These are phyloP conservation scores for Cotesia typhae DNA, from an alignment of 1,140 invertebrate species.

Conservation along the genomic window DNA sequence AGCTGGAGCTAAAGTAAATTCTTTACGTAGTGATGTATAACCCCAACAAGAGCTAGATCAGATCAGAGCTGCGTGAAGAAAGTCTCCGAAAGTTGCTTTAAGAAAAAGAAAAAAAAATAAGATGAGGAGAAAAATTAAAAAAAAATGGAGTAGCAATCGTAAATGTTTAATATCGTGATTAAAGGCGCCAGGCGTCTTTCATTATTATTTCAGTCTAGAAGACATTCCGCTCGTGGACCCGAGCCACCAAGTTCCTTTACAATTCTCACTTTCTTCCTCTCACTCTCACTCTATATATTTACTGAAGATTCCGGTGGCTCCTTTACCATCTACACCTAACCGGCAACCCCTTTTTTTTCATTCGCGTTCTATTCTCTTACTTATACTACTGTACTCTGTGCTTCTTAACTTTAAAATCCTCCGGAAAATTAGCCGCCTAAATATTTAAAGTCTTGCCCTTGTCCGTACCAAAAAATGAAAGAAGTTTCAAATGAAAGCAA, in stretches of 20 bases:
- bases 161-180: slow-evolving; percentile 68
- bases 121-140: slow-evolving; percentile 27
- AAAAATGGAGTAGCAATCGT: slow-evolving; percentile 54
- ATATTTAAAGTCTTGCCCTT: slow-evolving; percentile 55
- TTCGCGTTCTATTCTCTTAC: slow-evolving; percentile 1
- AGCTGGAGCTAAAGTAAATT: slow-evolving; percentile 4
- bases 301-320: no score
- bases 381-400: not conserved
- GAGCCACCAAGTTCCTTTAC: slow-evolving; percentile 57
- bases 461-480: slow-evolving; percentile 21
- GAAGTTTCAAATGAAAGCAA: slow-evolving; percentile 7
- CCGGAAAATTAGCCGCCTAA: slow-evolving; percentile 64
- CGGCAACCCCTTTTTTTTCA: slow-evolving; percentile 1
- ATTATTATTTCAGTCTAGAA: slow-evolving; percentile 66
- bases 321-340: no score
- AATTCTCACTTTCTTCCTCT: slow-evolving; percentile 54
- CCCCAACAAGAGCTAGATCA: slow-evolving; percentile 44
- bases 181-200: slow-evolving; percentile 62
- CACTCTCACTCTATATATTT: not conserved
- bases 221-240: slow-evolving; percentile 55
- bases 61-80: slow-evolving; percentile 46
- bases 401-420: slow-evolving; percentile 57
- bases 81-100: slow-evolving; percentile 37
- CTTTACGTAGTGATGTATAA: slow-evolving; percentile 23
- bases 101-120: slow-evolving; percentile 33